phyloP scores from a whole-genome alignment of 30 jellyfish, hydroid and myxozoan genomes.

The Aurelia aurita complex sp. Pacific region DNA sequence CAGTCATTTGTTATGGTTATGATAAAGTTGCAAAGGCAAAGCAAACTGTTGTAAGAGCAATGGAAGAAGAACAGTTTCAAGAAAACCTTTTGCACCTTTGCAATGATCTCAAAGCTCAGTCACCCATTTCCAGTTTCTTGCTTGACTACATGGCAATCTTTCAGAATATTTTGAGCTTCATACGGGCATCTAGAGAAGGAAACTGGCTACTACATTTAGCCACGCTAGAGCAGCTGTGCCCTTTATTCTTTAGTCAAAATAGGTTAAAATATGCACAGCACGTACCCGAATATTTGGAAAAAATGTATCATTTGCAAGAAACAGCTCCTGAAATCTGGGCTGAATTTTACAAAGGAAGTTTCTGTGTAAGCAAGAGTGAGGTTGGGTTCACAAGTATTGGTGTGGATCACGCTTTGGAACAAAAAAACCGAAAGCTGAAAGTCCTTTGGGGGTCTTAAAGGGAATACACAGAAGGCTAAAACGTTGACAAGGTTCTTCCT shows the following conservation, averaged over 20 bases:
- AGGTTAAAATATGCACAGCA: constrained; percentile 2
- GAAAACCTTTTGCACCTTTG: not conserved
- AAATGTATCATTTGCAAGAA: constrained; percentile 1
- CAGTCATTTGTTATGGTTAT: no score
- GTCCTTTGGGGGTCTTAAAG: not conserved
- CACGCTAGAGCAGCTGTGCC: constrained; percentile 8
- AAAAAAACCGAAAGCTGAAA: not conserved
- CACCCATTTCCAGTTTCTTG: not conserved
- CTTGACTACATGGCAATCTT: not conserved
- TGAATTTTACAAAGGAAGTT: not conserved
- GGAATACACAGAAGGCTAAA: not conserved
- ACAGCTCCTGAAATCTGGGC: not conserved
- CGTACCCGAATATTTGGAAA: not conserved
- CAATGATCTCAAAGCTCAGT: not conserved
- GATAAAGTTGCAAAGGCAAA: not conserved
- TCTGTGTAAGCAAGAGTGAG: not conserved
- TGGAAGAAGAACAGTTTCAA: not conserved
- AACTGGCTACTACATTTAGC: constrained; percentile 19
- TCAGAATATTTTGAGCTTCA: not conserved
- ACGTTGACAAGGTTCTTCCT: constrained; percentile 27
- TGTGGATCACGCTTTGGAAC: not conserved
- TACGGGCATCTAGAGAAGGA: constrained; percentile 12
- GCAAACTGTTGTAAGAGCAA: not conserved
- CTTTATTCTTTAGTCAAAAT: constrained; percentile 9
- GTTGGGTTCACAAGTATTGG: not conserved